Percentiles rank a stretch among this genome's conserved stretches.
Evolutionary conservation across 2,888 invertebrate genomes (phyloP).

Genomic region (Margaritifera margaritifera): DNA sequence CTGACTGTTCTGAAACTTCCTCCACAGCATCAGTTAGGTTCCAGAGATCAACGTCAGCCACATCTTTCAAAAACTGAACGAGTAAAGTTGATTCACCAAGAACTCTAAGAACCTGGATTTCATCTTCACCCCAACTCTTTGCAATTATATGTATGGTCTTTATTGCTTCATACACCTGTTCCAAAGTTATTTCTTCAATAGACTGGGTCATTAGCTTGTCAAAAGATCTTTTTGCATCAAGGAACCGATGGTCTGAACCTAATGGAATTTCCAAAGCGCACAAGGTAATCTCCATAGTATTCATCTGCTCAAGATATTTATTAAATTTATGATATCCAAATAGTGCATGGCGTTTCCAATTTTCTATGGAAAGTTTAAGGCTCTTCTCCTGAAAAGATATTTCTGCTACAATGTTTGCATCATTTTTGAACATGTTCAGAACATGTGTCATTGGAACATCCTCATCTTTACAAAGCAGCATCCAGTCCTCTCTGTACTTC

Average conservation of each 20-base stretch:
- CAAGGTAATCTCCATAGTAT: too few species aligned
- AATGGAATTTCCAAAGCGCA: too few species aligned
- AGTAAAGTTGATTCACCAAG: constrained; percentile 22
- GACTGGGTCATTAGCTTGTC: constrained; percentile 17
- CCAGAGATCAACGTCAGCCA: constrained; percentile 42
- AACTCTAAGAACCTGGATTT: constrained; percentile 9
- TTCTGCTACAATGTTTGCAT: neutral
- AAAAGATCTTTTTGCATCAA: constrained; percentile 14
- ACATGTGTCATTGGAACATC: constrained; percentile 11
- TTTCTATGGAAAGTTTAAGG: too few species aligned
- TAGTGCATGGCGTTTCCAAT: too few species aligned
- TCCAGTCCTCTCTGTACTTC: constrained; percentile 22
- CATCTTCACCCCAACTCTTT: too few species aligned
- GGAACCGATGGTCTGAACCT: constrained; percentile 5
- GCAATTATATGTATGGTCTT: constrained; percentile 12
- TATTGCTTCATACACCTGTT: neutral
- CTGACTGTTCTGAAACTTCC: constrained; percentile 49
- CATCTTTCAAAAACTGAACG: constrained; percentile 29
- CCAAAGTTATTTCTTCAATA: too few species aligned
- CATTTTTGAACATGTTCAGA: constrained; percentile 4
- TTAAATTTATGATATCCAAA: too few species aligned
- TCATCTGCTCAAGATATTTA: too few species aligned
- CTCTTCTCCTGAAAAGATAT: too few species aligned
- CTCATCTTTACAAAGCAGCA: constrained; percentile 6
- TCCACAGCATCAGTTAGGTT: constrained; percentile 52